A percentile compares a stretch with the other conserved stretches of the same genome.
Conservation (phyloP, 2,888 invertebrate genomes). For the Gasteruption jaculator region DNA sequence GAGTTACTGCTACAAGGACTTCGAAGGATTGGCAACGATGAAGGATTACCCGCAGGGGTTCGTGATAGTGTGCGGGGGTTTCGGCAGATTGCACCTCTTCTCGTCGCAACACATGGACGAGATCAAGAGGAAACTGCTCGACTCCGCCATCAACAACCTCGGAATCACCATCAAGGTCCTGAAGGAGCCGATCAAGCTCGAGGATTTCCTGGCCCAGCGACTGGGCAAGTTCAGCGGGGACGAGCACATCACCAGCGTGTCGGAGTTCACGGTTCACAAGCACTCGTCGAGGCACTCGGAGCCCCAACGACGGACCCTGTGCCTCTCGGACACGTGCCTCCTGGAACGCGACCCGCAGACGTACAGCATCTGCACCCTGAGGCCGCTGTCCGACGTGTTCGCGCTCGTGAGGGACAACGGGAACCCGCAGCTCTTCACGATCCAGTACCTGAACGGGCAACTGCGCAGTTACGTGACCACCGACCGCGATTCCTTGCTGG, state of each 20-base stretch:
- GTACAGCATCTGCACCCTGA: slow-evolving; percentile 86
- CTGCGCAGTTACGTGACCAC: slow-evolving; percentile 85
- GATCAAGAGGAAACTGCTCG: slow-evolving; percentile 81
- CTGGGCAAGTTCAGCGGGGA: slow-evolving; percentile 91
- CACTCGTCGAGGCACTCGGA: slow-evolving; percentile 76
- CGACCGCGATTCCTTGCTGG: slow-evolving; percentile 92
- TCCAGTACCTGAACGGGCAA: slow-evolving; percentile 92
- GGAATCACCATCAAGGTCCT: slow-evolving; percentile 80
- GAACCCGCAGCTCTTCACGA: slow-evolving; percentile 88
- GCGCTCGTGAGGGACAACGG: slow-evolving; percentile 84
- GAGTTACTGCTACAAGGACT: slow-evolving; percentile 81
- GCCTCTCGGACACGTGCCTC: slow-evolving; percentile 92
- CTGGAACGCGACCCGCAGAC: slow-evolving; percentile 96
- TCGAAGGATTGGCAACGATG: slow-evolving; percentile 75
- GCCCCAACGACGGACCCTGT: slow-evolving; percentile 82
- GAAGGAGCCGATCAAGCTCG: slow-evolving; percentile 76
- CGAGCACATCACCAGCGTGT: slow-evolving; percentile 91
- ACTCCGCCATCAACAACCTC: slow-evolving; percentile 75
- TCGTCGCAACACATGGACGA: slow-evolving; percentile 80
- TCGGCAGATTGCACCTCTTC: slow-evolving; percentile 88
- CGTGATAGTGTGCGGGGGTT: slow-evolving; percentile 86
- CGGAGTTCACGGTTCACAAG: slow-evolving; percentile 96
- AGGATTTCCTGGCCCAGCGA: slow-evolving; percentile 81
- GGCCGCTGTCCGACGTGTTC: slow-evolving; percentile 80
- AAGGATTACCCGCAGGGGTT: slow-evolving; percentile 91